phyloP scores from a whole-genome alignment of 2,797 vertebrate genomes.

The Protosalanx chinensis region DNA sequence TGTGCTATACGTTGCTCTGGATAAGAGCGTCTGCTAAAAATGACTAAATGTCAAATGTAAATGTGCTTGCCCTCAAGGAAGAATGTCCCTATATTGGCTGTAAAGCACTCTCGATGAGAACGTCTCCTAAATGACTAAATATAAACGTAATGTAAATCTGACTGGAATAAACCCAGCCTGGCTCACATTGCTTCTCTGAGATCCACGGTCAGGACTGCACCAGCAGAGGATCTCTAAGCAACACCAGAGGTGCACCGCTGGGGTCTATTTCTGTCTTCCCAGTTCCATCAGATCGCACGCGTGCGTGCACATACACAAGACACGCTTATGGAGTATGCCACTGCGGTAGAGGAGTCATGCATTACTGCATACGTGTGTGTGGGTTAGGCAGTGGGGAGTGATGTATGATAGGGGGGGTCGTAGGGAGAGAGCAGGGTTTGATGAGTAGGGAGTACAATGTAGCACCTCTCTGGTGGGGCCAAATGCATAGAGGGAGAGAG shows the following conservation, averaged over 20 bases:
- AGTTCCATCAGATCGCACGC: slow-evolving; percentile 43
- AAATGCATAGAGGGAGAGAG: background rate
- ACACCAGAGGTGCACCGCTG: slow-evolving; percentile 43
- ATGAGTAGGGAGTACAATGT: background rate
- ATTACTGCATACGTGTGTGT: background rate
- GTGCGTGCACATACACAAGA: slow-evolving; percentile 5
- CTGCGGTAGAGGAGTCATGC: background rate
- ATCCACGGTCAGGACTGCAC: background rate
- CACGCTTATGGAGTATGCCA: background rate
- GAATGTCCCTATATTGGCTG: too few relatives aligned
- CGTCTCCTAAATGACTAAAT: too few relatives aligned
- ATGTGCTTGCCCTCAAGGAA: too few relatives aligned
- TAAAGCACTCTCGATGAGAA: too few relatives aligned
- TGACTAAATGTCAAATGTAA: too few relatives aligned
- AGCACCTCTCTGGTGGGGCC: background rate
- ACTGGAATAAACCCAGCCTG: background rate
- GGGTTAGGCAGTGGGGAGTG: background rate
- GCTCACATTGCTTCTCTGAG: background rate
- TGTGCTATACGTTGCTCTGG: too few relatives aligned
- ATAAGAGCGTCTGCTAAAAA: too few relatives aligned
- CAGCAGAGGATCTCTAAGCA: slow-evolving; percentile 50
- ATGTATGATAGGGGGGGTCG: background rate
- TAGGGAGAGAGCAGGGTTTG: background rate
- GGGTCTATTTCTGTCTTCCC: slow-evolving; percentile 51
- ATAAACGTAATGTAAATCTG: too few relatives aligned